Evolutionary conservation across 2,888 invertebrate genomes (phyloP).

Genomic region (Cosmorhoe ocellata): DNA sequence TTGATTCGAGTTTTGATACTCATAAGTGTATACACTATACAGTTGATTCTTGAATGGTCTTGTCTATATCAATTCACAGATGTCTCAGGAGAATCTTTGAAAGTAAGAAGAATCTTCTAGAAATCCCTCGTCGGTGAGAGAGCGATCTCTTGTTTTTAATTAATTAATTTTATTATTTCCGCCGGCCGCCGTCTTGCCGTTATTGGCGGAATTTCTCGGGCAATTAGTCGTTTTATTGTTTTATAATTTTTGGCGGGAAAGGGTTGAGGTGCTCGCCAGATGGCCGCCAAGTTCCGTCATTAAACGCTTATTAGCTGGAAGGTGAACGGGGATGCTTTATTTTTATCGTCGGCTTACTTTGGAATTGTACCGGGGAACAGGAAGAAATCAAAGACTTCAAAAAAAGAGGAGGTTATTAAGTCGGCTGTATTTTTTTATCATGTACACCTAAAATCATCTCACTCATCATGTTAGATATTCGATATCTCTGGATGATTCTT

Average conservation of each 20-base stretch:
- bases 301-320: constrained; percentile 51
- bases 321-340: constrained; percentile 33
- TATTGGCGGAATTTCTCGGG: constrained; percentile 77
- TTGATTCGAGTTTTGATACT: too few relatives aligned
- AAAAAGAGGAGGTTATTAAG: too few relatives aligned
- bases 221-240: constrained; percentile 83
- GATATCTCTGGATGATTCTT: too few relatives aligned
- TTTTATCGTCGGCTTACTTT: constrained; percentile 27
- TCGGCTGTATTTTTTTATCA: too few relatives aligned
- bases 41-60: too few relatives aligned
- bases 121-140: constrained; percentile 19
- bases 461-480: too few relatives aligned
- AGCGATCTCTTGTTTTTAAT: constrained; percentile 72
- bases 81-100: too few relatives aligned
- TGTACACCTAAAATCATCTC: too few relatives aligned
- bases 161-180: constrained; percentile 82
- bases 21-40: too few relatives aligned
- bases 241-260: constrained; percentile 76
- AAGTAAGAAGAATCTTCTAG: neutral
- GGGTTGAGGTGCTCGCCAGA: constrained; percentile 66
- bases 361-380: constrained; percentile 3
- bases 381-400: too few relatives aligned
- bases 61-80: too few relatives aligned
- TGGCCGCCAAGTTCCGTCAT: constrained; percentile 44
- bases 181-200: constrained; percentile 68